Base-by-base conservation (phyloP, 2,888 invertebrate genomes). In the Polyommatus icarus region DNA sequence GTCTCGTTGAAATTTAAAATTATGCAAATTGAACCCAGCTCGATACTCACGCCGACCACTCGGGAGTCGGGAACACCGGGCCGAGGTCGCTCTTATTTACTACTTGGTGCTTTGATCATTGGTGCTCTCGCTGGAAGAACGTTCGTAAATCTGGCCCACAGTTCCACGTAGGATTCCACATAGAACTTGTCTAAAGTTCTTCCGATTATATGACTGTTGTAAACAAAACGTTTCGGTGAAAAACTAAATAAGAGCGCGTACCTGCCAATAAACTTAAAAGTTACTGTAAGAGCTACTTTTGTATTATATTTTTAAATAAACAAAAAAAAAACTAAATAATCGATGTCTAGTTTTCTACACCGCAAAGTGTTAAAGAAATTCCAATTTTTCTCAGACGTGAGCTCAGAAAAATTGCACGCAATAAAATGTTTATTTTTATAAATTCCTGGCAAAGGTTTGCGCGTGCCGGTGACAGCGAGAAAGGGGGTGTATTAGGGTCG, bases 401-500 rank as follows among this genome's bases (percentile, higher is more conserved):
- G 40, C 4, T 20, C 1, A 20, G 20, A 36, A 46, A 72, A 46
- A 72, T 36, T 20, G 40, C n/a, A 40, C 10, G 15, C 50, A 46
- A 75, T 77, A 76, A 78, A 80, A 29, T 76, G 36, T 36, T 61
- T 76, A 71, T 77, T 77, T 59, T 50, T 59, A 40, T 76, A 77
- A 73, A 75, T 79, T 79, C 82, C 82, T 81, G 79, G 79, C 77
- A 81, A 81, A 76, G 75, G 79, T 76, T 79, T 71, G 76, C 80
- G 77, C 79, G 79, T 78, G 80, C 72, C 71, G 78, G 61, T 50
- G 73, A 78, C 79, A 80, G 78, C 82, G 75, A 50, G 80, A 82
- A 79, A 78, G 80, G 82, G 82, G 82, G 29, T 81, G 84, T 87
- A 88, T 88, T 87, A 89, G 85, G 83, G 82, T 82, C 83, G 85